These are phyloP conservation scores for Heliopora coerulea DNA, from an alignment of 92 coral and sea anemone species.

Conservation along the genomic window DNA sequence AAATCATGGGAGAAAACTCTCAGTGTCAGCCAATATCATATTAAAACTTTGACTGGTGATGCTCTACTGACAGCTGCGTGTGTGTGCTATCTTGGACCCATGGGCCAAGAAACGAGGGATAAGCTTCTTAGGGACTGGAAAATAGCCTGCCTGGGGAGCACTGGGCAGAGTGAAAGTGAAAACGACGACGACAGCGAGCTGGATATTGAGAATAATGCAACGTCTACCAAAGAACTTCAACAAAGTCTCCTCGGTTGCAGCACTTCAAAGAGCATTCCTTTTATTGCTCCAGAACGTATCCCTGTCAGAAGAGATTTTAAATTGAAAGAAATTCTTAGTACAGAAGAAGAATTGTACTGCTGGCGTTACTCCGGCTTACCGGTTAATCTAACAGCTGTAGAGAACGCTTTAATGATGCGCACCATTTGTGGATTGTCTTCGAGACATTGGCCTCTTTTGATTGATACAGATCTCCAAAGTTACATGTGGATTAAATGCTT, in stretches of 20 bases:
- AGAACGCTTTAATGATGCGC: constrained; percentile 82
- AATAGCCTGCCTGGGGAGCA: constrained; percentile 72
- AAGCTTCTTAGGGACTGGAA: constrained; percentile 88
- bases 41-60: constrained; percentile 86
- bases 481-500: constrained; percentile 85
- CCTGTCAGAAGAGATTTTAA: constrained; percentile 70
- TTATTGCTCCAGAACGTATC: constrained; percentile 46
- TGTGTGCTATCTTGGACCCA: constrained; percentile 91
- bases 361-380: constrained; percentile 85
- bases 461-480: constrained; percentile 90
- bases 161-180: constrained; percentile 41
- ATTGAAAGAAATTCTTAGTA: constrained; percentile 59
- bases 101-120: constrained; percentile 65
- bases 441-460: constrained; percentile 84
- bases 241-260: constrained; percentile 19
- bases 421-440: constrained; percentile 62
- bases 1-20: constrained; percentile 69
- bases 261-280: constrained; percentile 39
- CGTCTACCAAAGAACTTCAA: too few species aligned
- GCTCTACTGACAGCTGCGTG: constrained; percentile 85
- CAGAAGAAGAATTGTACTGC: constrained; percentile 66
- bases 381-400: constrained; percentile 62
- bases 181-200: constrained; percentile 15
- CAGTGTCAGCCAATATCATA: constrained; percentile 59
- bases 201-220: neutral